Conservation (phyloP, 2,797 vertebrate species). For the Graptemys geographica region DNA sequence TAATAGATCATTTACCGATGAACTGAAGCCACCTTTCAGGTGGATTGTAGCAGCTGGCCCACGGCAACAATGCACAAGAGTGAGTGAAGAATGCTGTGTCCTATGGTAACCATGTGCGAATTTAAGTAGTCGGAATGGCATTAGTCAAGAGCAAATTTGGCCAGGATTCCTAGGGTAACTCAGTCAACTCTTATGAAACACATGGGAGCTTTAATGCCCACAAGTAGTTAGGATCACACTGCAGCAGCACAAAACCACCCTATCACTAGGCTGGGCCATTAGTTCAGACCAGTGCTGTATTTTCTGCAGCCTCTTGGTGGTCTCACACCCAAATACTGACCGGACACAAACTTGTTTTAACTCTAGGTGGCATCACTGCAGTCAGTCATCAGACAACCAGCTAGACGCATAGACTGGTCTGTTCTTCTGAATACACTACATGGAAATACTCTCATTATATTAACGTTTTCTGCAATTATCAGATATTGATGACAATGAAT, state of each 20-base stretch:
- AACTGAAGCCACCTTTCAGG: background rate
- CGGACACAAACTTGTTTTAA: background rate
- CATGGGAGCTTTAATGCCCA: background rate
- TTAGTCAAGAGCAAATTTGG: background rate
- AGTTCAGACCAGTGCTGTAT: background rate
- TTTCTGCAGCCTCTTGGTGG: background rate
- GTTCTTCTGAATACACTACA: background rate
- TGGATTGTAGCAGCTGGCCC: background rate
- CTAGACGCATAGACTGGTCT: background rate
- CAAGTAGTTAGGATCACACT: background rate
- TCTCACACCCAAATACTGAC: background rate
- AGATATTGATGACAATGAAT: background rate
- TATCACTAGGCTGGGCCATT: background rate
- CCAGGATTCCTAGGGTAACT: background rate
- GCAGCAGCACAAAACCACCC: background rate
- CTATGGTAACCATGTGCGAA: background rate
- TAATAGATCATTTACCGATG: background rate
- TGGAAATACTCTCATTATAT: background rate
- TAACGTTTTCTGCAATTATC: background rate
- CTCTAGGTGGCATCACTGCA: background rate
- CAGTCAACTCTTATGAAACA: background rate
- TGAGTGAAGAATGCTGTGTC: background rate
- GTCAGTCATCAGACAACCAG: background rate
- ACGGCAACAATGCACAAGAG: background rate
- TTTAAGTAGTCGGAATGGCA: too few species aligned